Base-by-base conservation (phyloP, 2,888 invertebrate species). In the Heliconius cydno region DNA sequence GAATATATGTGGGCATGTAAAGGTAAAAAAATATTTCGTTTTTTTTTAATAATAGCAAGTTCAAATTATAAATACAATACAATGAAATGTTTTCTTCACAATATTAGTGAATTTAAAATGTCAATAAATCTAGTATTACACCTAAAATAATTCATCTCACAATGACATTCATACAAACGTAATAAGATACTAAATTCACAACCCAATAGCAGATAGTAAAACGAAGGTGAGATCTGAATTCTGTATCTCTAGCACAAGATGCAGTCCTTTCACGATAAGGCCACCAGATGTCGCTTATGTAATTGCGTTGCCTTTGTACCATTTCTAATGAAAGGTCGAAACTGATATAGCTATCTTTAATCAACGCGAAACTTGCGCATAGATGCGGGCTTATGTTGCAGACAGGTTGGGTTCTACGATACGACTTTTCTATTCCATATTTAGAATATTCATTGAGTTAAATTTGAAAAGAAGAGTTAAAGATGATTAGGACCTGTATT, bases 261-360 rank as follows among this genome's bases (percentile, higher is more conserved):
- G 92, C 93, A 92, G 88, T 91, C 92, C 91, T 91, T 91, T 90
- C 86, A 86, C 87, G 95, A 94, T 94, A 94, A 93, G 87, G 86
- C 88, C 88, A 86, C 89, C 94, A 94, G 94, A 94, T 94, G 94
- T 91, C 92, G 88, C 91, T 87, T 90, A 90, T 93, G 91, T 93
- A 94, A 94, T 94, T 92, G 91, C 91, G 89, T 86, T 84, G 90
- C 91, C 93, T 94, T 94, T 94, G 94, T 94, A 88, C 89, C 90
- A 86, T 88, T 89, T 85, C 89, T 94, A 93, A 94, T 94, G 94
- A 92, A 93, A 94, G 94, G 93, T 92, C 91, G 92, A 92, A 92
- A 92, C 92, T 93, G 94, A 95, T 95, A 92, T 93, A 90, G 91
- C 90, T 92, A 94, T 94, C 94, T 94, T 92, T 92, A 93, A 94